Percentiles rank a stretch among this genome's conserved stretches.
These are phyloP conservation scores for Labroides dimidiatus DNA, from an alignment of 2,797 vertebrate species.

Conservation along the genomic window DNA sequence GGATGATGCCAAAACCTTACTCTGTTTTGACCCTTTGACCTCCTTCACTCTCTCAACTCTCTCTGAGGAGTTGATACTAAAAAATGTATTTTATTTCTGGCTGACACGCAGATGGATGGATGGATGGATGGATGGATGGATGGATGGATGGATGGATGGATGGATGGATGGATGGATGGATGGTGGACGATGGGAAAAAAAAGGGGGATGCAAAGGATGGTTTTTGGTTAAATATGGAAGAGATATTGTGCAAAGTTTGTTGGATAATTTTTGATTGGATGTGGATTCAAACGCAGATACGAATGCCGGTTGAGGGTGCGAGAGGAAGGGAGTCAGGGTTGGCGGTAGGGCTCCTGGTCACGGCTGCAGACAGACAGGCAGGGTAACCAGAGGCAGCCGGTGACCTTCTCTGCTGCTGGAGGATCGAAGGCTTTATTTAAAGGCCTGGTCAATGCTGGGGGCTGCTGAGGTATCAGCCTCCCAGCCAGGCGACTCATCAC, in stretches of 20 bases:
- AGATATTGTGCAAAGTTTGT: neutral
- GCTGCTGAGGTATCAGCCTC: slow-evolving; percentile 82
- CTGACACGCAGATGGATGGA: slow-evolving; percentile 68
- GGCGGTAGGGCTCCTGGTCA: slow-evolving; percentile 64
- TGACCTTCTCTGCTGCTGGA: slow-evolving; percentile 80
- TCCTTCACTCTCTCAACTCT: slow-evolving; percentile 52
- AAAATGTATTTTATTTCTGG: slow-evolving; percentile 50
- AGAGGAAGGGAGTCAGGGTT: slow-evolving; percentile 35
- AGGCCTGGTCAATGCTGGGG: slow-evolving; percentile 83
- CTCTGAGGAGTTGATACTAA: slow-evolving; percentile 50
- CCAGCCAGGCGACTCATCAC: slow-evolving; percentile 80
- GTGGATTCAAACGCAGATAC: slow-evolving; percentile 48
- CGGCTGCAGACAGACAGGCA: slow-evolving; percentile 77
- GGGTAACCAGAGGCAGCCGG: slow-evolving; percentile 81
- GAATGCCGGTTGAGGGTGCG: slow-evolving; percentile 16
- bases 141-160: slow-evolving; percentile 53
- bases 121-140: slow-evolving; percentile 50
- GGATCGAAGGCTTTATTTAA: slow-evolving; percentile 85
- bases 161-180: slow-evolving; percentile 49
- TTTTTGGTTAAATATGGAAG: slow-evolving; percentile 15
- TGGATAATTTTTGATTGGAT: neutral
- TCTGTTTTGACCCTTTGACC: slow-evolving; percentile 65
- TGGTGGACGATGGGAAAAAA: slow-evolving; percentile 30
- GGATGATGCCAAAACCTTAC: slow-evolving; percentile 60
- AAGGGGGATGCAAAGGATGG: neutral